Evolutionary conservation across 2,888 invertebrate genomes (phyloP).

Genomic region (Morinoia aosen): DNA sequence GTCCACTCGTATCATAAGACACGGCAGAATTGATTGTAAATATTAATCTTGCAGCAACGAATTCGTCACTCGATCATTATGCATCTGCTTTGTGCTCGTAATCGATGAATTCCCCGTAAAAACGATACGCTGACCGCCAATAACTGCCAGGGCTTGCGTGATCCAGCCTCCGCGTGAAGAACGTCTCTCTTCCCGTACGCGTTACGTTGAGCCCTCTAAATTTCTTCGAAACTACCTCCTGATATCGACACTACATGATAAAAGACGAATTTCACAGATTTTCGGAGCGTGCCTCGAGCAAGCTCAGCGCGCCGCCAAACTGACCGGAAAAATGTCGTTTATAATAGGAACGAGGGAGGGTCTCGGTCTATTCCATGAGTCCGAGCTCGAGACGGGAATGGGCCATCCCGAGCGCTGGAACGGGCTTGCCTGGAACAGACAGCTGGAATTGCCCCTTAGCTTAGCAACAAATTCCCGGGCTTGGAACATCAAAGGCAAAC

Average conservation of each 20-base stretch:
- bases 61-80: background rate
- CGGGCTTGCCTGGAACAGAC: constrained; percentile 32
- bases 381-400: background rate
- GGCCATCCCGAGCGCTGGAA: constrained; percentile 29
- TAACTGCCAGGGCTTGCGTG: background rate
- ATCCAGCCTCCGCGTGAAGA: background rate
- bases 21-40: background rate
- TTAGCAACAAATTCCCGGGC: constrained; percentile 44
- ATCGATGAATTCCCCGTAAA: background rate
- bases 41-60: background rate
- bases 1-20: background rate
- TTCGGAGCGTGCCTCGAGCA: background rate
- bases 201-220: background rate
- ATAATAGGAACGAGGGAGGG: background rate
- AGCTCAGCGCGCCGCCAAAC: background rate
- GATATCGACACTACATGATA: background rate
- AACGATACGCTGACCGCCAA: background rate
- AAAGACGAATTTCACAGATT: background rate
- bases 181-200: background rate
- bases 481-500: constrained; percentile 48
- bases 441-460: constrained; percentile 51
- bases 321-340: constrained; percentile 32
- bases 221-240: background rate
- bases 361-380: constrained; percentile 26
- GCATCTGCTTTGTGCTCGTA: background rate